phyloP scores from a whole-genome alignment of 2,113 vertebrate species.

The Diphyllodes magnificus region DNA sequence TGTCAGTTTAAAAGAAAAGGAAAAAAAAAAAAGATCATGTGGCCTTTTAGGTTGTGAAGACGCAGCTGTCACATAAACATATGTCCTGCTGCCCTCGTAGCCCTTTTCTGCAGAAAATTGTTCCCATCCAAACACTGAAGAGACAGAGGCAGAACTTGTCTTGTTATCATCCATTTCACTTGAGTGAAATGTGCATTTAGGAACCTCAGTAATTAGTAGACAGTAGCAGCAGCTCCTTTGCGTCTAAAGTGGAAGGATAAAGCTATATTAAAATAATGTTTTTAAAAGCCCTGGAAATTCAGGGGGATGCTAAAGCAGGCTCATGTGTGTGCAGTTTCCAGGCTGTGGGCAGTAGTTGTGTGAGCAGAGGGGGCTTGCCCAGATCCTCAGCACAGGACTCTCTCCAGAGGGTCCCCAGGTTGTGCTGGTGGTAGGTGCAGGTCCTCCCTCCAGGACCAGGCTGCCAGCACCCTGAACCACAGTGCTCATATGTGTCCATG shows the following conservation, averaged over 20 bases:
- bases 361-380: not conserved
- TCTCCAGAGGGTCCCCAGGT: not conserved
- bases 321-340: not conserved
- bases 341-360: not conserved
- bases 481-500: rapidly evolving
- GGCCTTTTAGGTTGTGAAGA: conserved; percentile 34
- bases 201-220: not conserved
- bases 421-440: not conserved
- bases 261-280: not conserved
- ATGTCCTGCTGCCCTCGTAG: conserved; percentile 18
- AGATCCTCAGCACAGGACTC: not conserved
- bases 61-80: conserved; percentile 39
- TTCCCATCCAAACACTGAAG: not conserved
- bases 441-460: not conserved
- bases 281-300: not conserved
- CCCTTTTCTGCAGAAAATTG: not conserved
- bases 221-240: not conserved
- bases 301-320: not conserved
- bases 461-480: not conserved
- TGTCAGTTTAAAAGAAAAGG: conserved; percentile 10
- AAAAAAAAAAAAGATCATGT: not conserved
- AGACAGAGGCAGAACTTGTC: not conserved
- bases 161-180: not conserved
- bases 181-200: not conserved
- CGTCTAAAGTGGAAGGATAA: not conserved